Base-by-base conservation (phyloP, 2,888 invertebrate genomes). In the Drosophila nr. medialis region DNA sequence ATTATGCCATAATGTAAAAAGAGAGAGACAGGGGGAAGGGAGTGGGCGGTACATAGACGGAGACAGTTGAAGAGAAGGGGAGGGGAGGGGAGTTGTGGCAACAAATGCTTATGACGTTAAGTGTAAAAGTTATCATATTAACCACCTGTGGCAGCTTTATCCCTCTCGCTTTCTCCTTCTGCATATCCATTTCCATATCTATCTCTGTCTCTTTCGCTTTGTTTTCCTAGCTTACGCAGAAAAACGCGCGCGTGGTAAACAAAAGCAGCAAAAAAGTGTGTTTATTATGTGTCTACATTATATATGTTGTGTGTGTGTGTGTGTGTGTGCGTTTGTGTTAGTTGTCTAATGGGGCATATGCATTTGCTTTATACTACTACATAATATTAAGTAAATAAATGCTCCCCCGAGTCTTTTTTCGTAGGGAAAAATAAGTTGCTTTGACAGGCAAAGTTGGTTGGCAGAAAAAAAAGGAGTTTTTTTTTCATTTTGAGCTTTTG, bases 81-180 rank as follows among this genome's bases (percentile, higher is more conserved):
- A 8, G 32, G n/a, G 2, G 7, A 29, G 1, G 1, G 0, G 11
- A 32, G 30, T 18, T 27, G 36, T 15, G 62, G 32, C 38, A 55
- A 49, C 51, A 62, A 73, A 72, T 76, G 81, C 84, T 75, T 61
- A 68, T 69, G 87, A 75, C 72, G 75, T 79, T 69, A 85, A 81
- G 88, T 82, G 83, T 87, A 75, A 85, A 89, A 87, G 77, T 77
- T 89, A 71, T 75, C 70, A 80, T 89, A 87, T 89, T 87, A 86
- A 89, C 85, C 85, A 86, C 85, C 85, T 86, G 85, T 86, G 77
- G 85, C 75, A 71, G 29, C 48, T 45, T 63, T 53, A 34, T 11
- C 15, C 13, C 29, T 55, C 29, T 40, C 56, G 4, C 42, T 21
- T 24, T 10, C 30, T 27, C 29, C 24, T 24, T 11, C 24, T 21